Percentiles rank a stretch among this genome's conserved stretches.
phyloP scores from a whole-genome alignment of 1,140 invertebrate species.

The Drosophila kurseongensis region DNA sequence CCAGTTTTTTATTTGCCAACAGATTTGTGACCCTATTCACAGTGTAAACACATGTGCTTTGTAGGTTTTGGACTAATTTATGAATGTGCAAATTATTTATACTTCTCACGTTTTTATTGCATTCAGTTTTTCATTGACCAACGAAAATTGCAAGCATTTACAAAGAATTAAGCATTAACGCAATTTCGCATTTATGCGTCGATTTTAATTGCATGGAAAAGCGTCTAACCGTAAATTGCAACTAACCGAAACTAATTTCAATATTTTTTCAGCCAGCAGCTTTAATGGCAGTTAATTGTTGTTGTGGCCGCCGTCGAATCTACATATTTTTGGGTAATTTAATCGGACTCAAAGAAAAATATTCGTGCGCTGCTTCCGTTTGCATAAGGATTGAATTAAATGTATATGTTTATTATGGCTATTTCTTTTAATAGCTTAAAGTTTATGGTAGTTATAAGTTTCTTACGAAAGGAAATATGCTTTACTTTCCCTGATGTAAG shows the following conservation, averaged over 20 bases:
- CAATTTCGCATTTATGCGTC: conserved; percentile 58
- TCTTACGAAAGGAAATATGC: no score
- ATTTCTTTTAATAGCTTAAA: no score
- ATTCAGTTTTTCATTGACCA: conserved; percentile 39
- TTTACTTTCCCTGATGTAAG: no score
- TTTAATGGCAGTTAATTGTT: conserved; percentile 34
- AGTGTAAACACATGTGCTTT: neutral
- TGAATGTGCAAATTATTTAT: conserved; percentile 7
- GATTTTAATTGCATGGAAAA: conserved; percentile 69
- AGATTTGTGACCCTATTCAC: conserved; percentile 3
- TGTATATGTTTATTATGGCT: neutral
- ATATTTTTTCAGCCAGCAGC: conserved; percentile 21
- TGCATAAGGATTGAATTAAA: neutral
- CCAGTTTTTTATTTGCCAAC: neutral
- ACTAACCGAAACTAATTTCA: conserved; percentile 36
- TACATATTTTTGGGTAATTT: conserved; percentile 8
- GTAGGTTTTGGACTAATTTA: conserved; percentile 2
- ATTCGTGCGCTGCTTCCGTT: neutral
- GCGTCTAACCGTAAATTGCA: conserved; percentile 45
- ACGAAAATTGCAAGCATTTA: conserved; percentile 57
- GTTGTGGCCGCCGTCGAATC: neutral
- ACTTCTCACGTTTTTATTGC: conserved; percentile 31
- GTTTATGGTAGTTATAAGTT: no score
- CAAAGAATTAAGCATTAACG: conserved; percentile 75
- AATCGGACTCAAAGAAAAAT: neutral